Percentiles rank a stretch among this genome's conserved stretches.
Conservation (phyloP, 2,888 invertebrate genomes). For the Drosophila kuntzei region DNA sequence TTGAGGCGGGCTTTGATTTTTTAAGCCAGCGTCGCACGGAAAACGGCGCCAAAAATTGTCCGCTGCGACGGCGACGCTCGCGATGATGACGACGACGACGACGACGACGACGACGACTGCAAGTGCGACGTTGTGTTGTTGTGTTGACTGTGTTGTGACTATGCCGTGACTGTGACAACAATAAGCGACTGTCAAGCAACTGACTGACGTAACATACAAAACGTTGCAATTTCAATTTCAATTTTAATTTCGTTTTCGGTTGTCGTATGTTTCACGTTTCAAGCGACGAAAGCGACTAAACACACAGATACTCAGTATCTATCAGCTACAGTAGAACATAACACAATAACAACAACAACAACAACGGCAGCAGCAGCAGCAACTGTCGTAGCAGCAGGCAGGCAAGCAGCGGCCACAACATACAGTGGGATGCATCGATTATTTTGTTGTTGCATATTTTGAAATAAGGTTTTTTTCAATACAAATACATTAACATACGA, state of each 20-base stretch:
- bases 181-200: conserved; percentile 33
- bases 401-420: conserved; percentile 33
- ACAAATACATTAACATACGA: too few species aligned
- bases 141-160: not conserved
- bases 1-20: conserved; percentile 35
- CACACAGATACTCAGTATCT: conserved; percentile 79
- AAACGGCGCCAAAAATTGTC: conserved; percentile 72
- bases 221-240: conserved; percentile 67
- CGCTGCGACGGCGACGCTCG: conserved; percentile 23
- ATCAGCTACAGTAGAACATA: conserved; percentile 81
- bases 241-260: conserved; percentile 65
- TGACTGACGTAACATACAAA: conserved; percentile 74
- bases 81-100: conserved; percentile 11
- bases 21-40: conserved; percentile 36
- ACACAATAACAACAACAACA: conserved; percentile 60
- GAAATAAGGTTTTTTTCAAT: not conserved
- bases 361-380: conserved; percentile 34
- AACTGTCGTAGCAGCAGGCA: conserved; percentile 20
- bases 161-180: conserved; percentile 43
- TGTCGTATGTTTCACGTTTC: conserved; percentile 82
- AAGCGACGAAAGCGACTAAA: conserved; percentile 83
- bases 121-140: too few species aligned
- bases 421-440: conserved; percentile 39
- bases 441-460: not conserved
- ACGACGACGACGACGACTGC: not conserved